A percentile compares a stretch with the other conserved stretches of the same genome.
Evolutionary conservation across 1,140 invertebrate species (phyloP).

Genomic region (Solenopsis fugax): DNA sequence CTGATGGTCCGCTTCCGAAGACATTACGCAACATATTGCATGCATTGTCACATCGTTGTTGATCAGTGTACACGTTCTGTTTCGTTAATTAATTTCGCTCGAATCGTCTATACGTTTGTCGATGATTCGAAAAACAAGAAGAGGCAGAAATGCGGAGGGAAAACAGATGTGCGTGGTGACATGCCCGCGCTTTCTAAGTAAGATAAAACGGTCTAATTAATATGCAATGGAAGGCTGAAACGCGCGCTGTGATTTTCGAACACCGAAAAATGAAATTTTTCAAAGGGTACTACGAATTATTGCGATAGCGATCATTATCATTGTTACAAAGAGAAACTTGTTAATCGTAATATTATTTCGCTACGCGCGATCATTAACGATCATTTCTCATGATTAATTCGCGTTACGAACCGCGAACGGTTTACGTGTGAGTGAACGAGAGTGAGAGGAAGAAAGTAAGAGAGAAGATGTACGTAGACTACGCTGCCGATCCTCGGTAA

Average conservation of each 20-base stretch:
- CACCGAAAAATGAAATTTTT: constrained; percentile 79
- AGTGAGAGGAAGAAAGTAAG: constrained; percentile 16
- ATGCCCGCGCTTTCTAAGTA: constrained; percentile 21
- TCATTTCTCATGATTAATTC: constrained; percentile 36
- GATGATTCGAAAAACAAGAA: background rate
- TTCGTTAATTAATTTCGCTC: constrained; percentile 44
- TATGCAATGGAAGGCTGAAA: constrained; percentile 82
- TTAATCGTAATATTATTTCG: constrained; percentile 70
- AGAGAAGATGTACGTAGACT: constrained; percentile 6
- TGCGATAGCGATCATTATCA: constrained; percentile 66
- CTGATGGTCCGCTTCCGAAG: constrained; percentile 31
- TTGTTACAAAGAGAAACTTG: constrained; percentile 48
- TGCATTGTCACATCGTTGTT: background rate
- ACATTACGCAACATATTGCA: constrained; percentile 29
- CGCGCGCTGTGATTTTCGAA: constrained; percentile 84
- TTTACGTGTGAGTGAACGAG: constrained; percentile 48
- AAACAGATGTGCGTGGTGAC: background rate
- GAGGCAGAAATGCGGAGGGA: background rate
- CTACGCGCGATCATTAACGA: constrained; percentile 28
- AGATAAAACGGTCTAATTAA: constrained; percentile 72
- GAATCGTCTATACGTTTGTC: background rate
- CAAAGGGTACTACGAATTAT: constrained; percentile 81
- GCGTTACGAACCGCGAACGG: constrained; percentile 24
- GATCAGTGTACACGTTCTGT: constrained; percentile 10
- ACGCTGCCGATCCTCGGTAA: constrained; percentile 24